These are phyloP conservation scores for Echinarachnius parma DNA, from an alignment of 53 echinoderm and acorn worm genomes.

Conservation along the genomic window DNA sequence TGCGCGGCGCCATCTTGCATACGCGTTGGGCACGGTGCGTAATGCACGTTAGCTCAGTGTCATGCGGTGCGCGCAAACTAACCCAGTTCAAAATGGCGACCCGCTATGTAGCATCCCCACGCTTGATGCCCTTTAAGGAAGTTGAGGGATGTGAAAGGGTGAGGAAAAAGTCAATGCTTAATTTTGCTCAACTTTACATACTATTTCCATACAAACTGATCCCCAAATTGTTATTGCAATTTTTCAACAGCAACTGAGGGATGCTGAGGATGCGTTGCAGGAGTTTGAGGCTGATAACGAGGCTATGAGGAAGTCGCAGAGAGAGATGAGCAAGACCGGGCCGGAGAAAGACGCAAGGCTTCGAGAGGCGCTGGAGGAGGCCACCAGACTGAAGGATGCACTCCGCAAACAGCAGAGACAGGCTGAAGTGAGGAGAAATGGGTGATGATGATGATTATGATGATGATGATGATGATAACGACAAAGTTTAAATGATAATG, in stretches of 20 bases:
- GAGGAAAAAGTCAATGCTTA: too few species aligned
- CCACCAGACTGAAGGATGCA: conserved; percentile 53
- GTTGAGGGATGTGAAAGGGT: too few species aligned
- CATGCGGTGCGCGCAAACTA: too few species aligned
- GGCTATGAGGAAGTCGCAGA: conserved; percentile 33
- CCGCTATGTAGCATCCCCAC: too few species aligned
- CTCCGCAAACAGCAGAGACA: conserved; percentile 64
- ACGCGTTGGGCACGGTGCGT: too few species aligned
- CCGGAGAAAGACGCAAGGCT: conserved; percentile 55
- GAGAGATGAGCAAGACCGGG: conserved; percentile 22
- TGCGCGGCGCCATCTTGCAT: too few species aligned
- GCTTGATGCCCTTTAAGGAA: too few species aligned
- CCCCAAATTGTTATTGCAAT: too few species aligned
- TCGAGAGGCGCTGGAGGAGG: conserved; percentile 60
- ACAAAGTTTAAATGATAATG: neutral
- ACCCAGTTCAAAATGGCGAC: too few species aligned
- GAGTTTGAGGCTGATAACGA: conserved; percentile 51
- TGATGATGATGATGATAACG: neutral
- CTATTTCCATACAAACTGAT: too few species aligned
- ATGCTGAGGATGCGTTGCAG: conserved; percentile 50
- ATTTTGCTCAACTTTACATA: too few species aligned
- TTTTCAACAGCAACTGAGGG: conserved; percentile 55
- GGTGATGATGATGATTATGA: neutral
- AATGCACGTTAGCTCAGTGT: too few species aligned
- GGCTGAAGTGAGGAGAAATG: conserved; percentile 46